A percentile compares a stretch with the other conserved stretches of the same genome.
phyloP scores from a whole-genome alignment of 2,888 invertebrate species.

The Pyralis farinalis region DNA sequence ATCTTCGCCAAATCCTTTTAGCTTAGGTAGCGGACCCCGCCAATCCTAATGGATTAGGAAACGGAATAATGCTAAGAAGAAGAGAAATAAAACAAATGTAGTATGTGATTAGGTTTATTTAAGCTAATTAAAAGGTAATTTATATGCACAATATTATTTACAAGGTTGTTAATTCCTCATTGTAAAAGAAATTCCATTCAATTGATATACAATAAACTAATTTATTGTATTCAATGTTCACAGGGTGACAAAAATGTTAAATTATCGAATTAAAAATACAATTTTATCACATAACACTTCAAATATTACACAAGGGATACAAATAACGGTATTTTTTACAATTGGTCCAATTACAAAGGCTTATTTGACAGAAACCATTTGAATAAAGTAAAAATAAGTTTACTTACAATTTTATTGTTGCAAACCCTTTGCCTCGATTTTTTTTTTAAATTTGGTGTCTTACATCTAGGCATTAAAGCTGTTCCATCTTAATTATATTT shows the following conservation, averaged over 20 bases:
- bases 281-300: constrained; percentile 1
- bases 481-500: constrained; percentile 45
- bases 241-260: constrained; percentile 7
- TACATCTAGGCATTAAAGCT: constrained; percentile 58
- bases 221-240: neutral
- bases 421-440: no score
- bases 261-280: constrained; percentile 14
- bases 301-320: constrained; percentile 10
- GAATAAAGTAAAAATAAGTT: no score
- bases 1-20: no score
- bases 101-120: constrained; percentile 46
- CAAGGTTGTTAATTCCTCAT: constrained; percentile 10
- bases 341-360: constrained; percentile 28
- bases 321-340: constrained; percentile 13
- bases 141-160: constrained; percentile 33
- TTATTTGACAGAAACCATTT: constrained; percentile 6
- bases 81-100: constrained; percentile 14
- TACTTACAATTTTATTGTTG: no score
- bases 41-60: no score
- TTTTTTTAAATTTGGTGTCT: constrained; percentile 26
- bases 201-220: neutral
- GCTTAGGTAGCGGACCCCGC: no score
- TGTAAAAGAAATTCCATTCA: neutral
- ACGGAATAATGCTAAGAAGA: no score
- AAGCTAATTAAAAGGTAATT: constrained; percentile 50